Base-by-base conservation (phyloP, 92 coral and sea anemone genomes). In the Metridium senile region DNA sequence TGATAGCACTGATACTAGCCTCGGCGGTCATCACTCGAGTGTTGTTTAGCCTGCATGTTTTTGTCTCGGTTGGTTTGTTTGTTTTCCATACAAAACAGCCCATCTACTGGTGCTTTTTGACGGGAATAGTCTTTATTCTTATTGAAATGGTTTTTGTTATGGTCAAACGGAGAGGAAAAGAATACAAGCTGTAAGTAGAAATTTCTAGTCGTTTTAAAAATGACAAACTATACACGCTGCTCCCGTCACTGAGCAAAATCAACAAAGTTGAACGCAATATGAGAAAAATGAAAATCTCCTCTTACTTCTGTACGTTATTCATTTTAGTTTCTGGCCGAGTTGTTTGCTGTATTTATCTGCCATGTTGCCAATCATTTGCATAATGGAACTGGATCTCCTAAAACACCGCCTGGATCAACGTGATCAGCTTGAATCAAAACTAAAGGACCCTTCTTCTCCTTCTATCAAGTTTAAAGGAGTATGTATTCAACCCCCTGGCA, bases 271-370 rank as follows among this genome's bases (percentile, higher is more conserved):
- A n/a, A n/a, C n/a, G n/a, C n/a, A n/a, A n/a, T n/a, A n/a, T n/a
- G n/a, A n/a, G n/a, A n/a, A n/a, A n/a, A n/a, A n/a, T n/a, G n/a
- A n/a, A n/a, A n/a, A n/a, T n/a, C n/a, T n/a, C n/a, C n/a, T n/a
- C n/a, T n/a, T n/a, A n/a, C n/a, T n/a, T n/a, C n/a, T n/a, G n/a
- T n/a, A n/a, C n/a, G n/a, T n/a, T n/a, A n/a, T 39, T 39, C 13
- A 13, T 39, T 39, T 6, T 68, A 86, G 90, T 70, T 81, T 86
- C 69, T 86, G 86, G 90, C 90, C 90, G 32, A 86, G 90, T 46
- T 86, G 90, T 49, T 86, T 86, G 32, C 58, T 86, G 57, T 86
- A 86, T 62, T 47, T 86, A 20, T 61, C 85, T 57, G 68, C 83
- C 33, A 84, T 86, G 49, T 11, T 86, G 28, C 90, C 90, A 3